Percentiles rank a stretch among this genome's conserved stretches.
Evolutionary conservation across 2,888 invertebrate genomes (phyloP).

Genomic region (Cordilura impudica): DNA sequence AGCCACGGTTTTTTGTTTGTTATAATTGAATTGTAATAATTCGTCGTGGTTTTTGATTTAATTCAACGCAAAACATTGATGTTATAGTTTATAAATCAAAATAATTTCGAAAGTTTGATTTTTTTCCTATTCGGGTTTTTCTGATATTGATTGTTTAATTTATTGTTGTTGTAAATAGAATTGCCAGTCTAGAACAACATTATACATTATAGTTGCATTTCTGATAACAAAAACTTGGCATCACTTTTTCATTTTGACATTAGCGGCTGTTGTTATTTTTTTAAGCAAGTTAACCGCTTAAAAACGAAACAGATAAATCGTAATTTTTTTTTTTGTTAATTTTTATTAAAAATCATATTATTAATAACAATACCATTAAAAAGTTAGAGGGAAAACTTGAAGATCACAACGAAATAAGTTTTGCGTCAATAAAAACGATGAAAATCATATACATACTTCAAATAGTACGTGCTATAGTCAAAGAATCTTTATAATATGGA

Average conservation of each 20-base stretch:
- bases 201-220: background rate
- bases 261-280: background rate
- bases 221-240: background rate
- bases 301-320: background rate
- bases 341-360: too few relatives aligned
- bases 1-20: slow-evolving; percentile 72
- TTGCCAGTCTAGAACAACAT: background rate
- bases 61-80: background rate
- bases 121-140: slow-evolving; percentile 13
- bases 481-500: slow-evolving; percentile 56
- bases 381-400: slow-evolving; percentile 63
- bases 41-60: background rate
- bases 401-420: slow-evolving; percentile 65
- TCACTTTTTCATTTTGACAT: slow-evolving; percentile 6
- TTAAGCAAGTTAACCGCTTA: slow-evolving; percentile 21
- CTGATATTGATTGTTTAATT: slow-evolving; percentile 38
- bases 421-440: slow-evolving; percentile 66
- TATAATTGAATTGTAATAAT: background rate
- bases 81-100: background rate
- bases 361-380: background rate
- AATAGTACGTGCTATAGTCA: slow-evolving; percentile 57
- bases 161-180: background rate
- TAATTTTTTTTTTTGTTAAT: background rate
- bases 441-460: slow-evolving; percentile 66
- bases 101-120: slow-evolving; percentile 18